A percentile compares a stretch with the other conserved stretches of the same genome.
Conservation (phyloP, 2,888 invertebrate species). For the Atrina japonica region DNA sequence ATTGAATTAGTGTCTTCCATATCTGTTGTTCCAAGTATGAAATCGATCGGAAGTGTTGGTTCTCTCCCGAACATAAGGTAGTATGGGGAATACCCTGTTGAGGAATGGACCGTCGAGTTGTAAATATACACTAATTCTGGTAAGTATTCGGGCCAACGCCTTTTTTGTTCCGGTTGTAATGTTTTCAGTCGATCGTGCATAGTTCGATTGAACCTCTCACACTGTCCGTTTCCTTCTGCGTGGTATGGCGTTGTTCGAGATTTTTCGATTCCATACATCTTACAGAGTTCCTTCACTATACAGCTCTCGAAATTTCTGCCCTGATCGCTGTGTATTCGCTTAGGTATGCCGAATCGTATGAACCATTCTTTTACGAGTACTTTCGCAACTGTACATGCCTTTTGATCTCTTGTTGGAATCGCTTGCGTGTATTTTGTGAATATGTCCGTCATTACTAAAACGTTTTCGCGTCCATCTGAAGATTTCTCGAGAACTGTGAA, state of each 20-base stretch:
- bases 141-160: constrained; percentile 47
- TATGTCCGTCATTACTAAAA: constrained; percentile 57
- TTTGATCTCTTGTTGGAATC: constrained; percentile 52
- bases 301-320: constrained; percentile 48
- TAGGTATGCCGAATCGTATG: constrained; percentile 44
- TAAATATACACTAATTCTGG: constrained; percentile 47
- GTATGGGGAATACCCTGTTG: constrained; percentile 46
- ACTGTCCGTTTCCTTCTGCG: constrained; percentile 49
- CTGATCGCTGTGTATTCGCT: constrained; percentile 52
- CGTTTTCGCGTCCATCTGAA: constrained; percentile 48
- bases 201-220: constrained; percentile 54
- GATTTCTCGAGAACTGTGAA: constrained; percentile 51
- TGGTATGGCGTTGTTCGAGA: constrained; percentile 50
- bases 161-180: constrained; percentile 42
- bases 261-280: constrained; percentile 49
- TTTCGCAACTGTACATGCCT: constrained; percentile 49
- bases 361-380: constrained; percentile 53
- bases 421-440: constrained; percentile 57
- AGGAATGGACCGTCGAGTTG: constrained; percentile 42
- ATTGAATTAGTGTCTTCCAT: too few species aligned
- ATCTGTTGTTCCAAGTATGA: too few species aligned
- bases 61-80: constrained; percentile 45
- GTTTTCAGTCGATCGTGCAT: constrained; percentile 48
- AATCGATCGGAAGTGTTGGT: constrained; percentile 31
- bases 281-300: constrained; percentile 43